Conservation (phyloP, 2,113 vertebrate species). For the Cranoglanis bouderius region DNA sequence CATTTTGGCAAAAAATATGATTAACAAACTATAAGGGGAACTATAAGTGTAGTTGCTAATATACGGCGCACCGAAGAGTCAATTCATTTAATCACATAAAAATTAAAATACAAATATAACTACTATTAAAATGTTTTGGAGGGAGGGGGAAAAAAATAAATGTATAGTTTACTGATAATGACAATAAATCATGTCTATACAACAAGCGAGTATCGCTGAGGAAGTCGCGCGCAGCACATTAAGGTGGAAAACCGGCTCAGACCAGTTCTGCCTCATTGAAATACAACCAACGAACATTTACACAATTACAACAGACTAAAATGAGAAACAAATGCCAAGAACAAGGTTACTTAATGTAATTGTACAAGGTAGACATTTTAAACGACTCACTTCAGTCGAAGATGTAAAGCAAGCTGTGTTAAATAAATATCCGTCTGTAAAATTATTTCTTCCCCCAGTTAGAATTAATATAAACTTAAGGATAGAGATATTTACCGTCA, state of each 20-base stretch:
- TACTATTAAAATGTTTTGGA: too few relatives aligned
- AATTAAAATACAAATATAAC: too few relatives aligned
- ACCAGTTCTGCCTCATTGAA: neutral
- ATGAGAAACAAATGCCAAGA: neutral
- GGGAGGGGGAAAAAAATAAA: too few relatives aligned
- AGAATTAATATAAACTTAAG: neutral
- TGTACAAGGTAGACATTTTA: neutral
- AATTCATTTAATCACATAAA: neutral
- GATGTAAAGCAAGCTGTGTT: neutral
- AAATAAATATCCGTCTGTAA: too few relatives aligned
- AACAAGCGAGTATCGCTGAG: neutral
- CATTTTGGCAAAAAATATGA: too few relatives aligned
- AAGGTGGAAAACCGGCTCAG: conserved; percentile 10
- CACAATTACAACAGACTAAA: neutral
- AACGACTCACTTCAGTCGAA: neutral
- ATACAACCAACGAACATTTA: neutral
- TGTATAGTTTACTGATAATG: neutral
- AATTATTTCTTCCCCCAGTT: neutral
- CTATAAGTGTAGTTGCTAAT: too few relatives aligned
- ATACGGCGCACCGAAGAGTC: neutral
- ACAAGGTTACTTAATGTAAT: neutral
- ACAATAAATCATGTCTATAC: neutral
- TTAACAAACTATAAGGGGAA: neutral
- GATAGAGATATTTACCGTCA: neutral
- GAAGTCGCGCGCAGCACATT: too few relatives aligned